Conservation (phyloP, 2,113 vertebrate genomes). For the Heliornis fulica region DNA sequence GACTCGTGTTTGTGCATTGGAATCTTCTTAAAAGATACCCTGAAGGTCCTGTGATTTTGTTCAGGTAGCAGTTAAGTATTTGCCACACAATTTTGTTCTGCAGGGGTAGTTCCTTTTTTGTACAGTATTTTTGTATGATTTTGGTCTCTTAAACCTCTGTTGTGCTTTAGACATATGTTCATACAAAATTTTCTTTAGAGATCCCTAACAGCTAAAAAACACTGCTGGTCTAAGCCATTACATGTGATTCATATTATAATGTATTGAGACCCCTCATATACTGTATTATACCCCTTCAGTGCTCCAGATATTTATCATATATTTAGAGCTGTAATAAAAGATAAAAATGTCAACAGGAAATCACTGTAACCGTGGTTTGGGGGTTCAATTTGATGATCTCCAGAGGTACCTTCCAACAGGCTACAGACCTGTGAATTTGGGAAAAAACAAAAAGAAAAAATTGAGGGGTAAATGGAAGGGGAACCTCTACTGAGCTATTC, state of each 20-base stretch:
- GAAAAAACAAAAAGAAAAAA: rapidly evolving
- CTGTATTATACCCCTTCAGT: background rate
- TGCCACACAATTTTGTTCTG: rapidly evolving
- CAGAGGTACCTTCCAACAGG: too few species aligned
- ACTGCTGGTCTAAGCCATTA: background rate
- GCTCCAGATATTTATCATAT: background rate
- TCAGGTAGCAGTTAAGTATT: background rate
- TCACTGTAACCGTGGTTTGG: background rate
- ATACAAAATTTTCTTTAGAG: background rate
- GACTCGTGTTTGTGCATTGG: too few species aligned
- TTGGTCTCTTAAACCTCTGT: background rate
- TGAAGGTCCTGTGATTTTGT: background rate
- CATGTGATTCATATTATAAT: background rate
- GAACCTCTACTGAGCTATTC: background rate
- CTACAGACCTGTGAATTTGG: too few species aligned
- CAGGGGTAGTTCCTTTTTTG: background rate
- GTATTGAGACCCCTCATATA: background rate
- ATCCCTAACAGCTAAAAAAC: background rate
- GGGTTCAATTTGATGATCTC: background rate
- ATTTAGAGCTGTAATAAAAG: background rate
- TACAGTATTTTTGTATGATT: background rate
- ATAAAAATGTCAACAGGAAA: background rate
- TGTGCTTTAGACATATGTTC: background rate
- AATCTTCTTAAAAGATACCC: too few species aligned
- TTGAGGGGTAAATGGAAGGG: background rate